phyloP scores from a whole-genome alignment of 2,113 vertebrate species.

The Ceratotherium simum region DNA sequence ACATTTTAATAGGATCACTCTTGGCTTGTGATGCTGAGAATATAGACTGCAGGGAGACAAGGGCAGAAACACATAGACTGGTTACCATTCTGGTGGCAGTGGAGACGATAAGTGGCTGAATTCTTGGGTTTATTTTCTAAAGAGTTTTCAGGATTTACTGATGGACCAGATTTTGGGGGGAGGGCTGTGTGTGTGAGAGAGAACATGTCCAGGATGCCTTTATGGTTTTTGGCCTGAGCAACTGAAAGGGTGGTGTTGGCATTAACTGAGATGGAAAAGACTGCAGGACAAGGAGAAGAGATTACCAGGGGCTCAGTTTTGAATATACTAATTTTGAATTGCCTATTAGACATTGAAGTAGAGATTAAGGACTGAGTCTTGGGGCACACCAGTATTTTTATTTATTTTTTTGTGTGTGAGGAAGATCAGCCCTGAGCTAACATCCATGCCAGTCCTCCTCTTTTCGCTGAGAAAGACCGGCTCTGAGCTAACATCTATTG shows the following conservation, averaged over 20 bases:
- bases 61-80: neutral
- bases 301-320: neutral
- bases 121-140: neutral
- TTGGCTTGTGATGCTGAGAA: neutral
- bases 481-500: too few relatives aligned
- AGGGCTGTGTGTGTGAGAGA: neutral
- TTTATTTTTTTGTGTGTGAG: too few relatives aligned
- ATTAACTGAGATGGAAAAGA: neutral
- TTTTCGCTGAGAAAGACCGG: too few relatives aligned
- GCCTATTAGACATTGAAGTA: neutral
- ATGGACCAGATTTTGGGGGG: neutral
- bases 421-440: too few relatives aligned
- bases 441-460: too few relatives aligned
- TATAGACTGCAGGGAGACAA: neutral
- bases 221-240: neutral
- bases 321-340: neutral
- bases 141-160: neutral
- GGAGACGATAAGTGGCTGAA: neutral
- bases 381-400: neutral
- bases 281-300: neutral
- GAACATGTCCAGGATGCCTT: neutral
- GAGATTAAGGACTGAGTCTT: neutral
- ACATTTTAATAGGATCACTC: neutral
- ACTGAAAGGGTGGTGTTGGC: neutral
- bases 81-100: neutral